Conservation (phyloP, 92 coral and sea anemone species). For the Montipora capitata region DNA sequence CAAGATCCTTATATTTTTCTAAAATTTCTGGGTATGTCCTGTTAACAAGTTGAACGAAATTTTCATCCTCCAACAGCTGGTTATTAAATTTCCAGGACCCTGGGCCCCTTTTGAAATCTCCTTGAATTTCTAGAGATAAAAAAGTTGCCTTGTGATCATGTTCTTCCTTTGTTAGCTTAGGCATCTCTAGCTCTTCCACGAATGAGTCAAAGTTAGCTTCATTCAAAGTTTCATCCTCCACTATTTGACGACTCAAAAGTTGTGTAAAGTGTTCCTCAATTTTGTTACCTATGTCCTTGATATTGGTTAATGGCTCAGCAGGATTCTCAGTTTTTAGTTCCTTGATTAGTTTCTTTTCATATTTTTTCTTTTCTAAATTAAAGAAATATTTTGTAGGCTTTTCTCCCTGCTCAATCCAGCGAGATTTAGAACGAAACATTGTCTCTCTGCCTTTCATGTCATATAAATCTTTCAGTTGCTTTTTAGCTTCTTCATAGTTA, state of each 20-base stretch:
- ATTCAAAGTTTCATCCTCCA: background rate
- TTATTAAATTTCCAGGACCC: slow-evolving; percentile 16
- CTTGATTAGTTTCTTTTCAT: too few species aligned
- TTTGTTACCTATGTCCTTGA: background rate
- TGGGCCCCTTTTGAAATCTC: background rate
- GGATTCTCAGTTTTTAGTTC: background rate
- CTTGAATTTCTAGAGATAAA: background rate
- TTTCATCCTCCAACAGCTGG: background rate
- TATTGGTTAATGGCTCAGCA: background rate
- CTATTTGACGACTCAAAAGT: background rate
- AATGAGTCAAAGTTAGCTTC: background rate
- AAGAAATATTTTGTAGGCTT: too few species aligned
- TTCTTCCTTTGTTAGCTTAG: background rate
- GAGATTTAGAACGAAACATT: background rate
- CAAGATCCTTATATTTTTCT: background rate
- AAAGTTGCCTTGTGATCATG: background rate
- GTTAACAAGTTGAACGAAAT: background rate
- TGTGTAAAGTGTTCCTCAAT: background rate
- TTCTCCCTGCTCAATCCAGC: background rate
- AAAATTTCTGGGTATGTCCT: background rate
- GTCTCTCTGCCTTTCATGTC: slow-evolving; percentile 1
- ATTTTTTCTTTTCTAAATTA: too few species aligned
- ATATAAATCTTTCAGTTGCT: background rate
- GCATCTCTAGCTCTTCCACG: background rate
- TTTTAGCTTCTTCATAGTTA: background rate